Evolutionary conservation across 2,888 invertebrate species (phyloP), one percentile per base, ranked within the genome.

Genomic region (Sarcophaga carnaria): DNA sequence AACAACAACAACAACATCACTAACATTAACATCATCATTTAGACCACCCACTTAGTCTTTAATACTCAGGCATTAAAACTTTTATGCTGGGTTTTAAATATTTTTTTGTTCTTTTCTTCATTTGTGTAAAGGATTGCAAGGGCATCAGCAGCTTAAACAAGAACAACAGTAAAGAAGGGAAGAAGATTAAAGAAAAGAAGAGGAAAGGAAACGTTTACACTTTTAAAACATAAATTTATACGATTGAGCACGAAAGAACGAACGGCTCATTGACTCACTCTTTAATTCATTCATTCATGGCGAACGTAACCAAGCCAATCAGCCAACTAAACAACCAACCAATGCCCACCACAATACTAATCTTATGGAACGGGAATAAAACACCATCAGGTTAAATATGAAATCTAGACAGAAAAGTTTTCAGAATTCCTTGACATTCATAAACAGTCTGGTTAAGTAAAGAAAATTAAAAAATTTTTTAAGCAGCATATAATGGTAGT

Each of bases 41-140:
- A 83, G 87, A 87, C 87, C 87, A 87, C 87, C 87, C 81, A 87
- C 84, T 82, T 84, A 27, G 87, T 79, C 70, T 71, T 77, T 54
- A 71, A 76, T 60, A 37, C 37, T 37, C 37, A 8, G 8, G 63
- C 25, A 59, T 17, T 47, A 59, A 54, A 3, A 27, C 20, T 20
- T 72, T 47, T 75, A 84, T 80, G 84, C 80, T 80, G 80, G 84
- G 70, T 75, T 79, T 79, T 22, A 37, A 49, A 62, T 67, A 59
- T 71, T 20, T 60, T 47, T 67, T 4, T 25, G 2, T 25, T 25
- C 3, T 67, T 27, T 27, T 27, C 27, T 72, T 17, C 8, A n/a
- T 79, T 77, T 54, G 3, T 49, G 20, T 47, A 45, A 12, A 62
- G 62, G 17, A 54, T 14, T 54, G 17, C 54, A 17, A 54, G 54